Base-by-base conservation (phyloP, 2,888 invertebrate genomes). In the Dolichopus griseipennis region DNA sequence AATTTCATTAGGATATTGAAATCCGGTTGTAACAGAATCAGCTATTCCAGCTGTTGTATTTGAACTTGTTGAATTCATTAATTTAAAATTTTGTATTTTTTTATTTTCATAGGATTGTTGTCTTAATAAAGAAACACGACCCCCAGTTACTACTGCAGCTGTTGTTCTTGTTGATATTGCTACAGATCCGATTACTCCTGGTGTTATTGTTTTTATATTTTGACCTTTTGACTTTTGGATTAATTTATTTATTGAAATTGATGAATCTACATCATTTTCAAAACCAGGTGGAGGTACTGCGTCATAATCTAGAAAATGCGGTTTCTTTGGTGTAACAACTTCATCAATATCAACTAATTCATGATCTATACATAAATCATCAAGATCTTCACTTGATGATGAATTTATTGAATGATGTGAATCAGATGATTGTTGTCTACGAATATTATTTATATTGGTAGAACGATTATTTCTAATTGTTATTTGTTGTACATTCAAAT, bases 271-370 rank as follows among this genome's bases (percentile, higher is more conserved):
- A 27, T 72, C 73, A 43, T 80, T 78, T 33, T 79, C 77, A 70
- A 79, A 79, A 27, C 84, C 84, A 68, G 86, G 84, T 68, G 86
- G 85, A 66, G 83, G 83, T 67, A 84, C 84, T 69, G 85, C 85
- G 77, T 87, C 87, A 73, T 87, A 87, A 74, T 87, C 87, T 66
- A 87, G 81, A 74, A 87, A 87, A 78, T 87, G 87, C 33, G 85
- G 84, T 73, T 85, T 84, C 73, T 83, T 84, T 65, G 83, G 78
- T 10, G 77, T 73, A 6, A 78, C 79, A 37, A 69, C 68, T 41
- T 75, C 77, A 68, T 78, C 79, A 8, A 79, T 74, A 69, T 77
- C 72, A n/a, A 72, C 74, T 43, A 73, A 65, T 43, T 72, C 72
- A 34, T 71, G 71, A 66, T 73, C 73, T 52, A 73, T 65, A 65